Evolutionary conservation across 2,888 invertebrate species (phyloP).

Genomic region (Euclidia mi): DNA sequence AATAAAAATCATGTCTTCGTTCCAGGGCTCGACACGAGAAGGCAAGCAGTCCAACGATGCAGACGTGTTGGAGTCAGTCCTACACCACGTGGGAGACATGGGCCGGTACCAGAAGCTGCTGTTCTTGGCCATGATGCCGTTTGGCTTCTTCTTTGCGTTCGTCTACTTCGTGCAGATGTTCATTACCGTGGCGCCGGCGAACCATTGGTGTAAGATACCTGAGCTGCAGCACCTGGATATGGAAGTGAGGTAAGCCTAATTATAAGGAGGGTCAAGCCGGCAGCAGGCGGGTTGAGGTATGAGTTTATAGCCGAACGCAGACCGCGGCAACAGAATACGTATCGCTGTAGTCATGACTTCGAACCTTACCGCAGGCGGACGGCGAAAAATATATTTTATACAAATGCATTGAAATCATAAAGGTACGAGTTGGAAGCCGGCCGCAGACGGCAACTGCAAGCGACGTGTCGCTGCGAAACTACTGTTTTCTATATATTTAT

Average conservation of each 20-base stretch:
- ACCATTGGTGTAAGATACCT: conserved; percentile 80
- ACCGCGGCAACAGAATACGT: no score
- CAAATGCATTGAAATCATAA: no score
- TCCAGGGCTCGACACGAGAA: conserved; percentile 32
- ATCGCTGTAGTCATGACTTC: no score
- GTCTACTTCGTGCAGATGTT: conserved; percentile 85
- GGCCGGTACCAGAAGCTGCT: conserved; percentile 80
- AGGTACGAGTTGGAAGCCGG: no score
- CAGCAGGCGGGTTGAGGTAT: no score
- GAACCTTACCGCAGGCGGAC: no score
- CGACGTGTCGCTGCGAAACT: no score
- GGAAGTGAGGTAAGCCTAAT: conserved; percentile 75
- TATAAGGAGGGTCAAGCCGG: no score
- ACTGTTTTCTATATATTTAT: no score
- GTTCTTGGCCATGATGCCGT: conserved; percentile 78
- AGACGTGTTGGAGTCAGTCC: conserved; percentile 72
- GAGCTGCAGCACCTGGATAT: conserved; percentile 71
- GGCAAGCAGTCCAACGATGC: conserved; percentile 47
- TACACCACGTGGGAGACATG: conserved; percentile 79
- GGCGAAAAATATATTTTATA: no score
- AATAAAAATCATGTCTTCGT: not conserved
- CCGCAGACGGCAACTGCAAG: no score
- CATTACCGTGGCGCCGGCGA: conserved; percentile 78
- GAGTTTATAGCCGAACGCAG: no score
- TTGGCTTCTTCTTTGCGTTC: conserved; percentile 81